Conservation (phyloP, 2,797 vertebrate genomes). For the Gambelia wislizenii region DNA sequence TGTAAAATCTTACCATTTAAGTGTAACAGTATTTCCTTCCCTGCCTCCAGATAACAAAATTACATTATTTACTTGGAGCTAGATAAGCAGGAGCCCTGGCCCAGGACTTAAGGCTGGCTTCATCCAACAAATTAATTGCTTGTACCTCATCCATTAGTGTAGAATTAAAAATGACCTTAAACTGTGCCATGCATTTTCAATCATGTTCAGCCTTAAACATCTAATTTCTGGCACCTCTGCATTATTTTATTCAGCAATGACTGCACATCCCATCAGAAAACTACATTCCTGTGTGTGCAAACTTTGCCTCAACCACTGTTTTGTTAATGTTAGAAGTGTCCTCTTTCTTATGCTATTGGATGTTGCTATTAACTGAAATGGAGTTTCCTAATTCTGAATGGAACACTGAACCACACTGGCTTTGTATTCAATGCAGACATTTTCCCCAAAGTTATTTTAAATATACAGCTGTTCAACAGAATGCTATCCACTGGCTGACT, state of each 20-base stretch:
- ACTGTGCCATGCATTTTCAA: background rate
- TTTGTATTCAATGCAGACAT: background rate
- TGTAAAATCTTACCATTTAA: too few species aligned
- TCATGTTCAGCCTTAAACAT: background rate
- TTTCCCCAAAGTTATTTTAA: background rate
- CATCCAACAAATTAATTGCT: constrained; percentile 71
- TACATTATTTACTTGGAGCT: constrained; percentile 52
- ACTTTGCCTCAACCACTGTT: background rate
- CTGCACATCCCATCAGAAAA: background rate
- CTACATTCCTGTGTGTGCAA: background rate
- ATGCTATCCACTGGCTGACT: background rate
- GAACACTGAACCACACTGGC: background rate
- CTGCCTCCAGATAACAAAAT: constrained; percentile 45
- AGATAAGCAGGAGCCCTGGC: constrained; percentile 56
- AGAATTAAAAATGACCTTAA: constrained; percentile 45
- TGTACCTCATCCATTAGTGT: constrained; percentile 50
- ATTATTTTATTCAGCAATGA: background rate
- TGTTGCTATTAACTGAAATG: background rate
- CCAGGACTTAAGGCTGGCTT: constrained; percentile 53
- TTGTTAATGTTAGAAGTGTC: background rate
- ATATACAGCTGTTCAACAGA: background rate
- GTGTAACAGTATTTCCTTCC: constrained; percentile 11
- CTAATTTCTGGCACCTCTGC: background rate
- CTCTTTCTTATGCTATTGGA: background rate
- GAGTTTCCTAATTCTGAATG: background rate